These are phyloP conservation scores for Orycteropus afer DNA, from an alignment of 2,113 vertebrate genomes.

Conservation along the genomic window DNA sequence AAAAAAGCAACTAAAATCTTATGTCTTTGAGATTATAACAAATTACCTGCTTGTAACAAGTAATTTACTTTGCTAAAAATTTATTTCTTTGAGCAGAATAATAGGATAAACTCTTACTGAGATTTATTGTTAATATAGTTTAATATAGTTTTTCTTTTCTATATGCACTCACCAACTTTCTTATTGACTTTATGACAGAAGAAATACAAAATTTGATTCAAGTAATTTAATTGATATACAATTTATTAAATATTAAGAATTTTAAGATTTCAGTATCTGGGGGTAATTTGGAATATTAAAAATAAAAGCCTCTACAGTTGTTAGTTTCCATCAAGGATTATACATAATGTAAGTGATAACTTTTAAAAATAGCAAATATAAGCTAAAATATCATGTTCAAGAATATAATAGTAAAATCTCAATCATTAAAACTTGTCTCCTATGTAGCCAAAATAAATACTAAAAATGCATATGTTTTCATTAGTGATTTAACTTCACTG, in stretches of 20 bases:
- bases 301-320: not conserved
- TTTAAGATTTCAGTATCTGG: not conserved
- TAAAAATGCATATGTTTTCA: not conserved
- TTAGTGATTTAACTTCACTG: not conserved
- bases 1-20: not conserved
- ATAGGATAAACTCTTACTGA: not conserved
- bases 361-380: not conserved
- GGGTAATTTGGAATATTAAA: not conserved
- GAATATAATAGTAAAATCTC: not conserved
- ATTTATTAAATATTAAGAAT: not conserved
- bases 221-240: not conserved
- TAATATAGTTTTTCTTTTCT: slow-evolving; percentile 46
- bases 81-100: slow-evolving; percentile 64
- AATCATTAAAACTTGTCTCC: slow-evolving; percentile 17
- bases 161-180: not conserved
- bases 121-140: slow-evolving; percentile 23
- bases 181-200: not conserved
- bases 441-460: not conserved
- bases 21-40: slow-evolving; percentile 22
- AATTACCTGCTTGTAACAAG: slow-evolving; percentile 36
- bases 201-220: slow-evolving; percentile 43
- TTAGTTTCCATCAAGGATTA: not conserved
- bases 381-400: not conserved
- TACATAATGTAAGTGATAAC: not conserved
- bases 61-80: slow-evolving; percentile 74